A percentile compares a stretch with the other conserved stretches of the same genome.
These are phyloP conservation scores for Atopsyche davidsoni DNA, from an alignment of 1,140 invertebrate genomes.

Conservation along the genomic window DNA sequence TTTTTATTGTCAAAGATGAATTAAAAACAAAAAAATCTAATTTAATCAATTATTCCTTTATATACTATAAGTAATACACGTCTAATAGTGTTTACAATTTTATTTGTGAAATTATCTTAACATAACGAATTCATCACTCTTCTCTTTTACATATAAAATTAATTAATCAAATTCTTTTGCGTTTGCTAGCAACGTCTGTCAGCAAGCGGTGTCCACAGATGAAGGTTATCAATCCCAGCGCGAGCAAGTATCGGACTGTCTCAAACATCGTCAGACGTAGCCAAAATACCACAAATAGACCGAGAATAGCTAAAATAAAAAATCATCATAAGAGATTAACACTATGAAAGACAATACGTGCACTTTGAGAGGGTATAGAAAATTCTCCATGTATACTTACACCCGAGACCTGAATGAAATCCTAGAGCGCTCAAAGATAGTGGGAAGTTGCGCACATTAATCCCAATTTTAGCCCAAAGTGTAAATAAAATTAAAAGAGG, in stretches of 20 bases:
- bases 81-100: too few species aligned
- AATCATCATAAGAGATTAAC: conserved; percentile 1
- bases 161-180: too few species aligned
- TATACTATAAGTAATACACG: too few species aligned
- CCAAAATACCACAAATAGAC: conserved; percentile 87
- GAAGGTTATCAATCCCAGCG: conserved; percentile 81
- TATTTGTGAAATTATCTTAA: too few species aligned
- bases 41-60: too few species aligned
- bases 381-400: conserved; percentile 32
- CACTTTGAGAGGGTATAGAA: too few species aligned
- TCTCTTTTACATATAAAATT: too few species aligned
- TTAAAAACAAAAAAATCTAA: too few species aligned
- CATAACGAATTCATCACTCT: too few species aligned
- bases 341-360: too few species aligned
- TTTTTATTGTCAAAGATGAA: too few species aligned
- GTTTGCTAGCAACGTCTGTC: conserved; percentile 58
- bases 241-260: conserved; percentile 84
- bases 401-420: conserved; percentile 79
- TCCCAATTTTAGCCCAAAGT: conserved; percentile 82
- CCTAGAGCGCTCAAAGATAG: conserved; percentile 70
- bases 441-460: conserved; percentile 84
- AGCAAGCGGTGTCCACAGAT: conserved; percentile 87
- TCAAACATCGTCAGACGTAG: conserved; percentile 91
- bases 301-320: conserved; percentile 67
- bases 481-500: conserved; percentile 80